Evolutionary conservation across 2,113 vertebrate genomes (phyloP).

Genomic region (Pleuronectes platessa): DNA sequence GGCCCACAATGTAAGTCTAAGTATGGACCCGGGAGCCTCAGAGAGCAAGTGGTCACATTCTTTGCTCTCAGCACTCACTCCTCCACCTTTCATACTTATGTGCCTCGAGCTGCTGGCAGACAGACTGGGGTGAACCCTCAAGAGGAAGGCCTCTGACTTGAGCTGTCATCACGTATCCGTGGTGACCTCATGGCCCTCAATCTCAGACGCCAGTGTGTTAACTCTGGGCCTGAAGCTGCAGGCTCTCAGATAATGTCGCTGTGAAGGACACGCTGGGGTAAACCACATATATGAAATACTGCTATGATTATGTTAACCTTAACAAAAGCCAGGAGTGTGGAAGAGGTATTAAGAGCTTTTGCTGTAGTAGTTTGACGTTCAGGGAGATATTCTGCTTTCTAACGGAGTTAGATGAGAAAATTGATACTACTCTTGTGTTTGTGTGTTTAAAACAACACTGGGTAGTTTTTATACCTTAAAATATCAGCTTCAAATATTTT

Average conservation of each 20-base stretch:
- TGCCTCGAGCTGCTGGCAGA: conserved; percentile 56
- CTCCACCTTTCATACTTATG: conserved; percentile 47
- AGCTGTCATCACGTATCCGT: conserved; percentile 68
- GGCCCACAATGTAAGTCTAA: conserved; percentile 14
- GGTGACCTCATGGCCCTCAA: conserved; percentile 45
- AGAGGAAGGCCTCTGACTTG: conserved; percentile 60
- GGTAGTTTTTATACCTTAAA: no score
- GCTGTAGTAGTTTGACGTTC: not conserved
- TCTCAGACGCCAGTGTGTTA: conserved; percentile 35
- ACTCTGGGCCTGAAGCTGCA: conserved; percentile 30
- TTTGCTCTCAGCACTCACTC: conserved; percentile 68
- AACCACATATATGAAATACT: not conserved
- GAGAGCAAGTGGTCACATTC: conserved; percentile 58
- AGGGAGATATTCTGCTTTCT: not conserved
- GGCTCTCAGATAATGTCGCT: conserved; percentile 19
- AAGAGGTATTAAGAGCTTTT: no score
- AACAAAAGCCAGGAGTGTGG: not conserved
- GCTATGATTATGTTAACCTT: not conserved
- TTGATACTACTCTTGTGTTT: no score
- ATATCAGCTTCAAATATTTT: no score
- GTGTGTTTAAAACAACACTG: no score
- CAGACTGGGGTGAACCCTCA: conserved; percentile 59
- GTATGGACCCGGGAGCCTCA: conserved; percentile 36
- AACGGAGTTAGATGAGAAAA: no score
- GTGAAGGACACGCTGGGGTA: not conserved